phyloP scores from a whole-genome alignment of 2,113 vertebrate species.

The Gopherus evgoodei region DNA sequence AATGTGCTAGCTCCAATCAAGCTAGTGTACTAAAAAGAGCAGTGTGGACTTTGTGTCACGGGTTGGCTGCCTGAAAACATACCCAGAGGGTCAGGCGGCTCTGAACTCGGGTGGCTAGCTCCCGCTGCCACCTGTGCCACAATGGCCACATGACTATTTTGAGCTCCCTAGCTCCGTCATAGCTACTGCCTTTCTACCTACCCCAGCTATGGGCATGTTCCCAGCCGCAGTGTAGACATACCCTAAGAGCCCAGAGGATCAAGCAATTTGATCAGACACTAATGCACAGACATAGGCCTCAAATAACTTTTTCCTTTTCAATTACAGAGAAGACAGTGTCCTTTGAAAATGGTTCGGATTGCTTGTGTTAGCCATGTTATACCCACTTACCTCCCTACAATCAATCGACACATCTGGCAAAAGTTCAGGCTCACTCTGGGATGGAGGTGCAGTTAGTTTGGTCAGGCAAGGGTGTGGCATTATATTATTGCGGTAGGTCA shows the following conservation, averaged over 20 bases:
- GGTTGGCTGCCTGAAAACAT: background rate
- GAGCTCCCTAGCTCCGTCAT: background rate
- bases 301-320: background rate
- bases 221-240: no score
- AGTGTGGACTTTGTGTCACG: background rate
- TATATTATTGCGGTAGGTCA: no score
- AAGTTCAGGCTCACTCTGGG: background rate
- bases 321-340: slow-evolving; percentile 9
- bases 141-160: background rate
- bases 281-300: background rate
- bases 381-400: background rate
- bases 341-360: background rate
- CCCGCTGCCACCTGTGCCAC: no score
- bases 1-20: background rate
- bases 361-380: slow-evolving; percentile 13
- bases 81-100: no score
- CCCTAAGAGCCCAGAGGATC: background rate
- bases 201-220: no score
- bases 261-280: background rate
- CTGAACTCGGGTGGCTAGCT: no score
- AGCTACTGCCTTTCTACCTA: no score
- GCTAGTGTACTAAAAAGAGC: background rate
- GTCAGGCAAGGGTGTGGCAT: background rate
- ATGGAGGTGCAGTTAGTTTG: background rate
- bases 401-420: background rate